A percentile compares a stretch with the other conserved stretches of the same genome.
These are phyloP conservation scores for Chrysemys picta DNA, from an alignment of 2,113 vertebrate genomes.

Conservation along the genomic window DNA sequence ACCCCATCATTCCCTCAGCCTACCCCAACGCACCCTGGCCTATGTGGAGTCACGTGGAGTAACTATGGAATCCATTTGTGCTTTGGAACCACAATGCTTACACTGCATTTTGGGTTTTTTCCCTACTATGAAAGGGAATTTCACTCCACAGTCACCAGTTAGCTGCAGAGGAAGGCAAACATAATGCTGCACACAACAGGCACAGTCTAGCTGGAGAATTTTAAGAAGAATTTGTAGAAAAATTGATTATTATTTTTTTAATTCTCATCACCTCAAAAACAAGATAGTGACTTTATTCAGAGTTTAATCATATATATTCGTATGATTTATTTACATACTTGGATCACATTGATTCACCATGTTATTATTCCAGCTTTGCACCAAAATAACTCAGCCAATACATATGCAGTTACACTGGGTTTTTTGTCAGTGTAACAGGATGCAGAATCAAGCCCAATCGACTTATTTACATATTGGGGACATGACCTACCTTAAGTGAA, in stretches of 20 bases:
- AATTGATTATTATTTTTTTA: neutral
- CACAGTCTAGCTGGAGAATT: neutral
- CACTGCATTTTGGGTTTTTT: neutral
- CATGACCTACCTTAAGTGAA: neutral
- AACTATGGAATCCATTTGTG: neutral
- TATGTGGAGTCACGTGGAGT: no score
- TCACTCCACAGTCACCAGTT: neutral
- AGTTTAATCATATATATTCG: neutral
- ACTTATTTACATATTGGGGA: neutral
- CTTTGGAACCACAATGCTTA: neutral
- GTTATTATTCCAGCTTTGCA: neutral
- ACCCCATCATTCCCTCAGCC: neutral
- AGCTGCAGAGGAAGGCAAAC: neutral
- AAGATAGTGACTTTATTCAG: neutral
- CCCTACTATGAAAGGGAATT: neutral
- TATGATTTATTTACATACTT: neutral
- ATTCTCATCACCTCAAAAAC: neutral
- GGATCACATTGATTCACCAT: neutral
- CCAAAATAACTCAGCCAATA: neutral
- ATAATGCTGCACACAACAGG: neutral
- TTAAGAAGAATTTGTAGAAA: neutral
- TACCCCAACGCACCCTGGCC: neutral
- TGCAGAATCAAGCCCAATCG: neutral
- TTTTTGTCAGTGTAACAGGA: no score
- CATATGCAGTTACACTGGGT: no score